Evolutionary conservation across 2,113 vertebrate species (phyloP), one percentile per base, ranked within the genome.

Genomic region (Hippocampus zosterae): DNA sequence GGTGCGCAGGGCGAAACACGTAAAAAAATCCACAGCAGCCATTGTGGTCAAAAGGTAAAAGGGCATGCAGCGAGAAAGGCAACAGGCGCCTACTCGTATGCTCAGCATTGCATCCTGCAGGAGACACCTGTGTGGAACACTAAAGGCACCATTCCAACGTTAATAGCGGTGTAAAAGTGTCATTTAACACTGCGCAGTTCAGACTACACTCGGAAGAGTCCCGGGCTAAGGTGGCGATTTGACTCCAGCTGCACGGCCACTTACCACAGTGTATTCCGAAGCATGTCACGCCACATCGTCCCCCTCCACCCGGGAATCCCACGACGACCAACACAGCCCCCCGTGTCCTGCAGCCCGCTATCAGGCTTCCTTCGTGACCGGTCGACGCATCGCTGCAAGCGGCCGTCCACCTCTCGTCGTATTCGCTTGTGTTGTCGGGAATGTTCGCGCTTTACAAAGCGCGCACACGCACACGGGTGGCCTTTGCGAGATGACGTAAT

Each of bases 401-500:
- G 73, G 77, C 66, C 74, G 81, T 8, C 44, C 27, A 3, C 3
- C 23, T 40, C 52, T 65, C 64, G 44, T 67, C 71, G 84, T 84
- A 46, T 60, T 79, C 74, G 88, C 88, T 84, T 10, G 74, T 74
- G 74, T 84, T 67, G 74, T 72, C 57, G 80, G 70, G 66, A 86
- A 90, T 91, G 84, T 90, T 86, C 85, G 75, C 78, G 81, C 72
- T 57, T 57, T 27, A 12, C 55, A 23, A 63, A 85, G 83, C 76
- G 88, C 85, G 83, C 85, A 84, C 81, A 81, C 78, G 84, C 84
- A 67, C 74, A 69, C 75, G 72, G 75, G 75, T 84, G 81, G 89
- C 89, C 56, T 59, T 71, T 80, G 81, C 53, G 48, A 88, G 81
- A 81, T 92, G 92, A 93, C 92, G 92, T 93, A 91, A 92, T 91